A percentile compares a stretch with the other conserved stretches of the same genome.
Conservation (phyloP, 2,797 vertebrate genomes). For the Myripristis jacobus region DNA sequence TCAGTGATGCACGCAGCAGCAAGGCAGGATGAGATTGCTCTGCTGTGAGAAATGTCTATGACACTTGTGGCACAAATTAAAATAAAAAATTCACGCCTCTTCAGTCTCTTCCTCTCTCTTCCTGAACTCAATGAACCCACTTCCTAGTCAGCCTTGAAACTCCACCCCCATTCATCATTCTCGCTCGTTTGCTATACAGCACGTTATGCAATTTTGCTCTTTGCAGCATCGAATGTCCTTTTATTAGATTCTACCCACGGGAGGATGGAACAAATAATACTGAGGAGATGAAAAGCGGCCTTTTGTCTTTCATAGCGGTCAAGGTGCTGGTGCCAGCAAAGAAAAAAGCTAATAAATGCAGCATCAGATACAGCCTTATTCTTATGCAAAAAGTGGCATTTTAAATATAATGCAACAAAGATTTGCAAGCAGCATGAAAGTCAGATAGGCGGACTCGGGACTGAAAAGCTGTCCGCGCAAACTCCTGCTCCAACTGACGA, state of each 20-base stretch:
- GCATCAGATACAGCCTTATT: constrained; percentile 31
- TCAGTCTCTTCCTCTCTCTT: constrained; percentile 10
- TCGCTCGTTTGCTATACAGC: constrained; percentile 3
- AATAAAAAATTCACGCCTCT: constrained; percentile 20
- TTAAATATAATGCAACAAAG: constrained; percentile 35
- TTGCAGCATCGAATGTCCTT: constrained; percentile 26
- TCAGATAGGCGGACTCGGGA: constrained; percentile 8
- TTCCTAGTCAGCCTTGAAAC: background rate
- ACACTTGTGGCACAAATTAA: constrained; percentile 15
- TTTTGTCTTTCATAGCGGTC: constrained; percentile 46
- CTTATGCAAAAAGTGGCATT: constrained; percentile 53
- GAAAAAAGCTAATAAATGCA: constrained; percentile 39
- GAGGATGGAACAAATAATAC: constrained; percentile 32
- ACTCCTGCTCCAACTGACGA: background rate
- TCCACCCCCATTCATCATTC: constrained; percentile 3
- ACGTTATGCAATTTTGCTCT: constrained; percentile 11
- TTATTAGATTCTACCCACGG: constrained; percentile 11
- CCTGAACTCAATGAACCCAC: constrained; percentile 45
- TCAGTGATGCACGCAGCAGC: background rate
- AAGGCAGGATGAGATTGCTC: background rate
- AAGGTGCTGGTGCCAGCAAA: constrained; percentile 11
- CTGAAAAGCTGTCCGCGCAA: constrained; percentile 15
- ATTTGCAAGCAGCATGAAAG: constrained; percentile 13
- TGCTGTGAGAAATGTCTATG: constrained; percentile 8
- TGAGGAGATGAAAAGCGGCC: constrained; percentile 46